Conservation (phyloP, 2,888 invertebrate genomes). For the Thymelicus acteon region DNA sequence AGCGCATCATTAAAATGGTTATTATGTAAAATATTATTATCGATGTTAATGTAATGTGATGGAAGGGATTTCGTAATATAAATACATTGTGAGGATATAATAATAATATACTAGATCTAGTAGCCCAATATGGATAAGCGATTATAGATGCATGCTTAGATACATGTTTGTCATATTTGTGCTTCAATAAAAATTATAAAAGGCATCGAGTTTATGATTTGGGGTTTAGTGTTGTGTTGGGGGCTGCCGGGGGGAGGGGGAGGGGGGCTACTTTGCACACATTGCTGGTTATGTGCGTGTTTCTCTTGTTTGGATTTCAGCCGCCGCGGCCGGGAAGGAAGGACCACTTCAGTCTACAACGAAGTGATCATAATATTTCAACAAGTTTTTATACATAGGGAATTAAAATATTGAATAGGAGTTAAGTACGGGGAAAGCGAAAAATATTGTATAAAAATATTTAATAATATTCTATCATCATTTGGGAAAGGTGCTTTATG, state of each 20-base stretch:
- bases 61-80: constrained; percentile 43
- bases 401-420: no score
- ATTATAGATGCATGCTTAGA: constrained; percentile 68
- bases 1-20: constrained; percentile 29
- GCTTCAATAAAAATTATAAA: constrained; percentile 77
- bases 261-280: constrained; percentile 73
- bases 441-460: no score
- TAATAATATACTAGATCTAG: constrained; percentile 26
- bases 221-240: constrained; percentile 46
- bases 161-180: constrained; percentile 76
- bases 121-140: constrained; percentile 62
- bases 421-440: no score
- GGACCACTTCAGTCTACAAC: no score
- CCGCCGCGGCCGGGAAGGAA: background rate
- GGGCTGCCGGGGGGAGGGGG: constrained; percentile 43
- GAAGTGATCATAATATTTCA: no score
- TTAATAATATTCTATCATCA: no score
- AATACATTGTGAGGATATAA: constrained; percentile 45
- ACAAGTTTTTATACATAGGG: no score
- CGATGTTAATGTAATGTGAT: constrained; percentile 25
- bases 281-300: constrained; percentile 68
- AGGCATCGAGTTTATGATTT: constrained; percentile 57
- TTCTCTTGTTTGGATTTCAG: constrained; percentile 69
- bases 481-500: no score
- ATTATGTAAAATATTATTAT: constrained; percentile 38